phyloP scores from a whole-genome alignment of 2,797 vertebrate species.

The Oryzias dopingdopingensis region DNA sequence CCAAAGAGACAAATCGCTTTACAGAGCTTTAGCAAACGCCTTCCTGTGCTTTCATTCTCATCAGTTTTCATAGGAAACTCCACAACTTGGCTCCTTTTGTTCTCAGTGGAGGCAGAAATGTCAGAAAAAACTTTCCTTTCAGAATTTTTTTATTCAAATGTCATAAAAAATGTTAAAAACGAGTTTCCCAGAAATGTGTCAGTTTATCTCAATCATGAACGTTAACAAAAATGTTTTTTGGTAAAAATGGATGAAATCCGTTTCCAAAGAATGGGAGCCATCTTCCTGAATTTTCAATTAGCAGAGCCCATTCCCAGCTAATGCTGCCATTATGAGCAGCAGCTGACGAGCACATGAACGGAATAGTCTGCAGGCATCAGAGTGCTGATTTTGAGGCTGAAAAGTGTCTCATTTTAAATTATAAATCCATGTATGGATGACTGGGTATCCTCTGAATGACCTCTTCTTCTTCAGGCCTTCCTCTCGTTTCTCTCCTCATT shows the following conservation, averaged over 20 bases:
- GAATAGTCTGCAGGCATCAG: slow-evolving; percentile 24
- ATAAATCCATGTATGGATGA: background rate
- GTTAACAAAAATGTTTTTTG: too few relatives aligned
- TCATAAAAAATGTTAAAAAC: too few relatives aligned
- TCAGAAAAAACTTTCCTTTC: too few relatives aligned
- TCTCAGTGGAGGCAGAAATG: too few relatives aligned
- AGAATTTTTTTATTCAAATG: too few relatives aligned
- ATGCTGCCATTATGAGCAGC: slow-evolving; percentile 21
- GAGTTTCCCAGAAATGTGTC: too few relatives aligned
- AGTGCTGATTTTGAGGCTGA: slow-evolving; percentile 18
- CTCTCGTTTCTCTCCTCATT: background rate
- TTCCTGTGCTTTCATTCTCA: too few relatives aligned
- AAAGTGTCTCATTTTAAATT: slow-evolving; percentile 21
- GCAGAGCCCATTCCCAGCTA: slow-evolving; percentile 26
- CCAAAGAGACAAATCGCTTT: too few relatives aligned
- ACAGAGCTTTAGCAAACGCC: too few relatives aligned
- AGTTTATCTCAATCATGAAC: background rate
- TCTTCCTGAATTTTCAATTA: slow-evolving; percentile 35
- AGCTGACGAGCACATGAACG: slow-evolving; percentile 6
- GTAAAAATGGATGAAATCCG: too few relatives aligned
- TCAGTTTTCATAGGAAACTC: too few relatives aligned
- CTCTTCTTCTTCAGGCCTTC: slow-evolving; percentile 8
- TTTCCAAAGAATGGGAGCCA: slow-evolving; percentile 1
- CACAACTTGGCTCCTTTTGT: too few relatives aligned
- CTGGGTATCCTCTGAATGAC: slow-evolving; percentile 24